phyloP scores from a whole-genome alignment of 2,797 vertebrate genomes.

The Hippoglossus hippoglossus region DNA sequence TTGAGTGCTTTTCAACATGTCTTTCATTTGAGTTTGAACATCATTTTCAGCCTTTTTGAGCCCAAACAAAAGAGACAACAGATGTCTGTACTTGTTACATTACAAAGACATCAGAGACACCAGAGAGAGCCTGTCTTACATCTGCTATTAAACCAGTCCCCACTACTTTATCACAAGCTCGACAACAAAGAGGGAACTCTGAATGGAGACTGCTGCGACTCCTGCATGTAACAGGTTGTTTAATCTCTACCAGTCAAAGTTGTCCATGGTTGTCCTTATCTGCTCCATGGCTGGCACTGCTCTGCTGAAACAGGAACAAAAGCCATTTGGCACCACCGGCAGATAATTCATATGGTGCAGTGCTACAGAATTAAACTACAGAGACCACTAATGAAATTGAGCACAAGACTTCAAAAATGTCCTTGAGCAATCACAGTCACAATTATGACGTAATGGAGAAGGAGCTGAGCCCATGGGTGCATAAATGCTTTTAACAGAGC shows the following conservation, averaged over 20 bases:
- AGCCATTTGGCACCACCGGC: constrained; percentile 65
- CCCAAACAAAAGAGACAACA: neutral
- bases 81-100: constrained; percentile 3
- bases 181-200: constrained; percentile 10
- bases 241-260: constrained; percentile 20
- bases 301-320: constrained; percentile 58
- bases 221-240: constrained; percentile 19
- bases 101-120: neutral
- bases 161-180: neutral
- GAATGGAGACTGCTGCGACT: neutral
- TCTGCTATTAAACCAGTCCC: constrained; percentile 3
- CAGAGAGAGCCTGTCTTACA: neutral
- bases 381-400: constrained; percentile 71
- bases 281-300: constrained; percentile 48
- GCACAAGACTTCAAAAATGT: constrained; percentile 58
- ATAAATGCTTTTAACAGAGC: constrained; percentile 10
- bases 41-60: too few relatives aligned
- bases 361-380: constrained; percentile 64
- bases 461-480: constrained; percentile 6
- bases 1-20: too few relatives aligned
- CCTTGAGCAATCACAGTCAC: constrained; percentile 62
- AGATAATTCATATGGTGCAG: constrained; percentile 66
- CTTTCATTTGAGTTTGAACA: too few relatives aligned
- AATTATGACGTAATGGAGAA: constrained; percentile 48
- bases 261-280: constrained; percentile 44